Evolutionary conservation across 1,140 invertebrate species (phyloP).

Genomic region (Apis florea): DNA sequence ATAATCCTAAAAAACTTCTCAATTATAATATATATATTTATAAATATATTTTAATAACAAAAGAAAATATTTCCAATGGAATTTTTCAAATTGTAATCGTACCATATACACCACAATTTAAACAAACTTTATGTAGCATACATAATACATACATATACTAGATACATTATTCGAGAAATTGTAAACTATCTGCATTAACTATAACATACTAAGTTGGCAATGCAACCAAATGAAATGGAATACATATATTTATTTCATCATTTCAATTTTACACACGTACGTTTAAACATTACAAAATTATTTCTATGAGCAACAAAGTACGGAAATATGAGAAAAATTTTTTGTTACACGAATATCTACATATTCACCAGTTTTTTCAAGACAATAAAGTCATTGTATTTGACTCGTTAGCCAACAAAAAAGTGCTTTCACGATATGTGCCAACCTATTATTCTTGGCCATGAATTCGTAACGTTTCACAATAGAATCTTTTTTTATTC

Average conservation of each 20-base stretch:
- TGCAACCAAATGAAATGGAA: not conserved
- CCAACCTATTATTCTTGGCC: constrained; percentile 34
- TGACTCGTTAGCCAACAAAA: constrained; percentile 20
- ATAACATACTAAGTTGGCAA: not conserved
- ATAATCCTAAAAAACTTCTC: too few species aligned
- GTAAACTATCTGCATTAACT: not conserved
- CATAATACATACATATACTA: too few species aligned
- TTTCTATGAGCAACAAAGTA: too few species aligned
- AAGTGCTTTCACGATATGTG: constrained; percentile 12
- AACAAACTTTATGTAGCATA: not conserved
- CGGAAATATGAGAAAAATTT: not conserved
- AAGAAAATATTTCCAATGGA: too few species aligned
- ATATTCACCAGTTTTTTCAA: not conserved
- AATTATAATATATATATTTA: too few species aligned
- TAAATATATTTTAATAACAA: too few species aligned
- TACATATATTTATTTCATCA: not conserved
- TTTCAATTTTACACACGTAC: not conserved
- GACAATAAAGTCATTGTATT: constrained; percentile 16
- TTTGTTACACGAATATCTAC: not conserved
- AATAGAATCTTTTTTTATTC: constrained; percentile 37
- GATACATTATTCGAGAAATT: not conserved
- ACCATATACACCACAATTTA: not conserved
- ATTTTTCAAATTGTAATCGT: not conserved
- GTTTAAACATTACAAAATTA: not conserved
- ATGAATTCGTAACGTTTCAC: constrained; percentile 43